Percentiles rank a stretch among this genome's conserved stretches.
Evolutionary conservation across 2,888 invertebrate species (phyloP).

Genomic region (Bombyx huttoni): DNA sequence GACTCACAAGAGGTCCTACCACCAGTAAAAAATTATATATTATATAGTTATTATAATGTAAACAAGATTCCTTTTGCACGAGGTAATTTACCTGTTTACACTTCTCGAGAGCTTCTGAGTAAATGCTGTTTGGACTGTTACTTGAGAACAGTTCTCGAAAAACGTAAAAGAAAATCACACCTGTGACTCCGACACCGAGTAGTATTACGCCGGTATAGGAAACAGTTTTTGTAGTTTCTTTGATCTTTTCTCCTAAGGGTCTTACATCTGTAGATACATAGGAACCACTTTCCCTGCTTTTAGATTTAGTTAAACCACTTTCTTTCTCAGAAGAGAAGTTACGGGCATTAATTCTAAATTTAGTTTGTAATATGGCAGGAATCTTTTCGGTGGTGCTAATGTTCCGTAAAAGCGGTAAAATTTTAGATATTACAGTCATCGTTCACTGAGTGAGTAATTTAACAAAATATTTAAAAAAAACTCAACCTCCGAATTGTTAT

Average conservation of each 20-base stretch:
- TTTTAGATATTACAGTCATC: conserved; percentile 56
- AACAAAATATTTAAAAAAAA: not conserved
- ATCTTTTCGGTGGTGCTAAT: conserved; percentile 25
- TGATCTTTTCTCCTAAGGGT: conserved; percentile 82
- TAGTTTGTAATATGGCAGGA: conserved; percentile 28
- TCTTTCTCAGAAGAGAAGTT: conserved; percentile 38
- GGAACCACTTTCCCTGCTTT: conserved; percentile 34
- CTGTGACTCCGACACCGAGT: conserved; percentile 85
- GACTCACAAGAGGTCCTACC: too few species aligned
- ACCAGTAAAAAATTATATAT: too few species aligned
- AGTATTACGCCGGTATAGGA: conserved; percentile 88
- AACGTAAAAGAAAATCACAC: conserved; percentile 85
- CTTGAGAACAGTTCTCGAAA: conserved; percentile 90
- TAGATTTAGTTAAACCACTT: conserved; percentile 34
- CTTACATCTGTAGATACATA: conserved; percentile 73
- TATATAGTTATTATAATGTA: too few species aligned
- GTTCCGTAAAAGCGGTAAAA: conserved; percentile 35
- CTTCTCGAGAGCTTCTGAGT: conserved; percentile 81
- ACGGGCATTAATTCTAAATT: conserved; percentile 22
- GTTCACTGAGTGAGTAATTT: conserved; percentile 6
- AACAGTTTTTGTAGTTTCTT: conserved; percentile 91
- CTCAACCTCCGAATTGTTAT: not conserved
- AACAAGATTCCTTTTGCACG: not conserved
- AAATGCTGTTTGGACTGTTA: conserved; percentile 88
- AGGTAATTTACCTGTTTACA: conserved; percentile 74